Base-by-base conservation (phyloP, 2,113 vertebrate genomes). In the Bothrops jararaca region DNA sequence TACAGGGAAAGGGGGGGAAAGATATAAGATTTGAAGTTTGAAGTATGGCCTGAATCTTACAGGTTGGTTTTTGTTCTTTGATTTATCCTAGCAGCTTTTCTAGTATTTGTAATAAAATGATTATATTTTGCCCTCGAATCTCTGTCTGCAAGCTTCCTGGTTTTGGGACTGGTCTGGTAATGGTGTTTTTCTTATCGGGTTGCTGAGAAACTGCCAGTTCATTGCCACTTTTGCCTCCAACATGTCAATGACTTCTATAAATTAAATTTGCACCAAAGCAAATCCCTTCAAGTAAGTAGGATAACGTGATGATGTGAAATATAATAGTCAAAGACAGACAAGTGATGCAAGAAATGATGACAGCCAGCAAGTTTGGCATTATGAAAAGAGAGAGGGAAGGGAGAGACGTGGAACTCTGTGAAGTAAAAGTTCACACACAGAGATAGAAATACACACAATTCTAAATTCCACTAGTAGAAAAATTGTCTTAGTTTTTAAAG, bases 401-500 rank as follows among this genome's bases (percentile, higher is more conserved):
- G 29, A 74, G 53, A 56, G 34, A 22, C 5, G 45, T 6, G 1
- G 45, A 45, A 52, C 8, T 52, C 23, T n/a, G 10, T 74, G 56
- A 86, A 50, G 13, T 50, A 50, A 29, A 11, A 58, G n/a, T 15
- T 39, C 15, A 74, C 69, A 74, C 15, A n/a, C 13, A 34, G 64
- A 69, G 29, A 45, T 39, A 91, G 39, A 39, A 24, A 80, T 39
- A 48, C 13, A n/a, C 29, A 87, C 64, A 64, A 9, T 53, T 18
- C 50, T 42, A 74, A 29, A 94, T 91, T 95, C 50, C 74, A 95
- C 12, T 74, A 9, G 89, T 94, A 93, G 94, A 85, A 95, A 85
- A 94, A 18, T 69, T 69, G 13, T 95, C 95, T 94, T 80, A 42
- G 20, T 80, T 80, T 80, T 74, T 42, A 23, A 42, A 80, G 34